Conservation (phyloP, 2,113 vertebrate species). For the Gorsachius goisagi region DNA sequence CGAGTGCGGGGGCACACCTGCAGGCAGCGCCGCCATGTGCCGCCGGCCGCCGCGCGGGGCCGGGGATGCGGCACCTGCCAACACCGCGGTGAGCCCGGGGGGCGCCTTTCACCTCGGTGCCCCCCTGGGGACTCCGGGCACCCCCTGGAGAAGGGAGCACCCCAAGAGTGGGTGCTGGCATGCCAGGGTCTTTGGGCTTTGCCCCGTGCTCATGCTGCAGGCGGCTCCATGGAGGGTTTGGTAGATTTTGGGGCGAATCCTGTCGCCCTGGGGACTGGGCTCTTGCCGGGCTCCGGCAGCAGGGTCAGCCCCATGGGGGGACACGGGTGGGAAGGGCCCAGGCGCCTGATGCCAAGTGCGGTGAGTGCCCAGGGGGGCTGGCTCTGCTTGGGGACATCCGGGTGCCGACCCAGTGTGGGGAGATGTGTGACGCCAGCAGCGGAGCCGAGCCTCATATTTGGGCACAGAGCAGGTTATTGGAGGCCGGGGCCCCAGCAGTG, state of each 20-base stretch:
- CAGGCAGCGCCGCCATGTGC: background rate
- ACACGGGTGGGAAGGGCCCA: too few relatives aligned
- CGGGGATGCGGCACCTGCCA: background rate
- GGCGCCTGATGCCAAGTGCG: accelerated
- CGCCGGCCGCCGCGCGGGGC: background rate
- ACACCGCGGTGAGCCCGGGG: background rate
- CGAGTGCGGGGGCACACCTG: background rate
- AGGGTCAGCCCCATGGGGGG: background rate
- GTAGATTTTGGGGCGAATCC: background rate
- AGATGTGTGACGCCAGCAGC: slow-evolving; percentile 1
- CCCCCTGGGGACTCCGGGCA: too few relatives aligned
- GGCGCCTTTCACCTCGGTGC: background rate
- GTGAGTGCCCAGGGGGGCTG: background rate
- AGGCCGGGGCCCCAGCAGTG: background rate
- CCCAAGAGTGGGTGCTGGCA: accelerated
- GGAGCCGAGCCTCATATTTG: slow-evolving; percentile 20
- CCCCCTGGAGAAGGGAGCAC: background rate
- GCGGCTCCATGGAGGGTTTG: accelerated
- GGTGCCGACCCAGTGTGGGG: background rate
- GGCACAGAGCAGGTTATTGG: slow-evolving; percentile 41
- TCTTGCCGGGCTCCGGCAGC: accelerated
- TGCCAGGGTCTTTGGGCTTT: accelerated
- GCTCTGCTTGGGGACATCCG: background rate
- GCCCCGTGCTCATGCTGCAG: accelerated
- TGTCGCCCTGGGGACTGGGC: accelerated